Evolutionary conservation across 2,888 invertebrate genomes (phyloP).

Genomic region (Drosophila mimetica): DNA sequence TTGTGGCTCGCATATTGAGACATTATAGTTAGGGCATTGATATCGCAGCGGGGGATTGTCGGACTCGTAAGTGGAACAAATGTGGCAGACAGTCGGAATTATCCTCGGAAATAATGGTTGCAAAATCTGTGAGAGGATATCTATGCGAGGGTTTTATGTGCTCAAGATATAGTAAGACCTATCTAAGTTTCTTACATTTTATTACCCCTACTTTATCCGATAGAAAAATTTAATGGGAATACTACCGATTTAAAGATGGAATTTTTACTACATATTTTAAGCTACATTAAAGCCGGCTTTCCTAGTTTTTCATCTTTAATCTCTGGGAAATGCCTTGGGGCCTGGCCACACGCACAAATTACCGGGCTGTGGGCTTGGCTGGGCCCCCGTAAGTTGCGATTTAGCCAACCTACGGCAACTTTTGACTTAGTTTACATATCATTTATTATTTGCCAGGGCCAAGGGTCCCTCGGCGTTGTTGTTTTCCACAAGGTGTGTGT

Average conservation of each 20-base stretch:
- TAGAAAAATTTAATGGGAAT: neutral
- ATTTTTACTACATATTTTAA: neutral
- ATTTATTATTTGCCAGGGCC: constrained; percentile 64
- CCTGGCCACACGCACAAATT: constrained; percentile 37
- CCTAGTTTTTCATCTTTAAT: constrained; percentile 26
- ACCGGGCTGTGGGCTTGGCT: constrained; percentile 7
- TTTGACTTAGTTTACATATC: constrained; percentile 74
- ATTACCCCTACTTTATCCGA: neutral
- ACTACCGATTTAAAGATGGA: neutral
- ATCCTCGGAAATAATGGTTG: constrained; percentile 30
- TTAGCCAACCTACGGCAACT: constrained; percentile 56
- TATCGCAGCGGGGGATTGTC: constrained; percentile 63
- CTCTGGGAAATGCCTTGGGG: constrained; percentile 23
- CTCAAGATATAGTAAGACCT: constrained; percentile 1
- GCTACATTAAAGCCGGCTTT: constrained; percentile 18
- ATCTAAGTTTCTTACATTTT: neutral
- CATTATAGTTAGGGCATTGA: constrained; percentile 58
- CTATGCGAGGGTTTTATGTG: constrained; percentile 4
- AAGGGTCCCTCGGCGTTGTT: constrained; percentile 8
- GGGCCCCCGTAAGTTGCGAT: constrained; percentile 18
- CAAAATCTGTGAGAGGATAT: constrained; percentile 17
- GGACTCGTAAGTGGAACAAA: constrained; percentile 64
- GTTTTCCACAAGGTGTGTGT: constrained; percentile 58
- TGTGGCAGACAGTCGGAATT: constrained; percentile 44
- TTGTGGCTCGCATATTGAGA: constrained; percentile 59